Base-by-base conservation (phyloP, 1,140 invertebrate species). In the Scaptomyza hsui region DNA sequence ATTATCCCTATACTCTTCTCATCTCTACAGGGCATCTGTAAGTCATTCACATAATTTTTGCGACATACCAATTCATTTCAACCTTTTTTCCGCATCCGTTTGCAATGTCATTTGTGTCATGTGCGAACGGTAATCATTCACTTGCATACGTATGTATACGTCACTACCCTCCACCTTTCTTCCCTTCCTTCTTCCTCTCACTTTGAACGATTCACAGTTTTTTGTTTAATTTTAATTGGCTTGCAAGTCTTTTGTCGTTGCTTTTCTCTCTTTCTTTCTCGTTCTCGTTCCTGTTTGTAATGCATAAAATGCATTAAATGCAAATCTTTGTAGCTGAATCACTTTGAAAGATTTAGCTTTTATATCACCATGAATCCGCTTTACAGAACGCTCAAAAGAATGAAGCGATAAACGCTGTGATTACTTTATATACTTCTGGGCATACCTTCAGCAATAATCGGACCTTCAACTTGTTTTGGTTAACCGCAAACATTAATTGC, bases 91-190 rank as follows among this genome's bases (percentile, higher is more conserved):
- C 80, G 81, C 81, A 85, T 85, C 80, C 80, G 81, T 78, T 83
- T 86, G 81, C 77, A 75, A 80, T 86, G 81, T 85, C 81, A 86
- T 83, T 83, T 83, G 79, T 81, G 72, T 75, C 72, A 75, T 75
- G 72, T 67, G 73, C 45, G 64, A 41, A 45, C 47, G 59, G 75
- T 77, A 67, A 63, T 67, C 63, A 64, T 64, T 78, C 67, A 65
- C 67, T 61, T 49, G 26, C 21, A 44, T 47, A 3, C 9, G 12
- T 47, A 12, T 12, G 4, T 5, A n/a, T 47, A 3, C 10, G 19
- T 48, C 15, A 26, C 45, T 6, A 10, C 39, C n/a, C 26, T 16
- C 12, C 21, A 3, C 35, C 0, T 18, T 13, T 32, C 53, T 29
- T 41, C 35, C 64, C 32, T 49, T 55, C 32, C 51, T 7, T 21